Evolutionary conservation across 92 coral and sea anemone genomes (phyloP).

Genomic region (Paragorgia papillata): DNA sequence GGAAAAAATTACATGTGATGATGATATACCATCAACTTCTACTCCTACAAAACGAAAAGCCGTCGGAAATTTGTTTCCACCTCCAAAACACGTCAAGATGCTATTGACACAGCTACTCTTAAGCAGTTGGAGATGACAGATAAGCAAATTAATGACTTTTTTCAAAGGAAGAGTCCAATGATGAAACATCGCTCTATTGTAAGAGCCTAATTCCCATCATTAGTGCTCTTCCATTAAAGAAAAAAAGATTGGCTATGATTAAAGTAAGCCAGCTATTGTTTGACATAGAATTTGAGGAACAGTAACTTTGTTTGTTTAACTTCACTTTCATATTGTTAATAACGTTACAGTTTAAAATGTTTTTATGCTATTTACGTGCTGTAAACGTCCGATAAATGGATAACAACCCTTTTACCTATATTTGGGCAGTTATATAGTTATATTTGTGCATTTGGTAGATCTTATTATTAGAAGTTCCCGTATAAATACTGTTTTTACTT

Average conservation of each 20-base stretch:
- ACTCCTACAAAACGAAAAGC: slow-evolving; percentile 25
- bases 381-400: no score
- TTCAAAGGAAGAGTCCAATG: slow-evolving; percentile 13
- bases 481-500: no score
- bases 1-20: no score
- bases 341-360: no score
- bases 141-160: slow-evolving; percentile 24
- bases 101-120: slow-evolving; percentile 36
- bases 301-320: background rate
- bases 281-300: slow-evolving; percentile 22
- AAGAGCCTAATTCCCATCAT: slow-evolving; percentile 44
- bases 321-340: no score
- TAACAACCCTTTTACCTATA: no score
- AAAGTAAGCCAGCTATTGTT: background rate
- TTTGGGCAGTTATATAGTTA: no score
- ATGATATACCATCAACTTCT: background rate
- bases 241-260: slow-evolving; percentile 27
- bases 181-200: slow-evolving; percentile 36
- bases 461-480: no score
- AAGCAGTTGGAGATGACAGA: slow-evolving; percentile 43
- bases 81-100: slow-evolving; percentile 45
- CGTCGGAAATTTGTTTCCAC: slow-evolving; percentile 17
- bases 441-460: no score
- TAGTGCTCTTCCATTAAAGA: slow-evolving; percentile 30
- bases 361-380: no score